These are phyloP conservation scores for Callimorpha dominula DNA, from an alignment of 2,888 invertebrate species.

Conservation along the genomic window DNA sequence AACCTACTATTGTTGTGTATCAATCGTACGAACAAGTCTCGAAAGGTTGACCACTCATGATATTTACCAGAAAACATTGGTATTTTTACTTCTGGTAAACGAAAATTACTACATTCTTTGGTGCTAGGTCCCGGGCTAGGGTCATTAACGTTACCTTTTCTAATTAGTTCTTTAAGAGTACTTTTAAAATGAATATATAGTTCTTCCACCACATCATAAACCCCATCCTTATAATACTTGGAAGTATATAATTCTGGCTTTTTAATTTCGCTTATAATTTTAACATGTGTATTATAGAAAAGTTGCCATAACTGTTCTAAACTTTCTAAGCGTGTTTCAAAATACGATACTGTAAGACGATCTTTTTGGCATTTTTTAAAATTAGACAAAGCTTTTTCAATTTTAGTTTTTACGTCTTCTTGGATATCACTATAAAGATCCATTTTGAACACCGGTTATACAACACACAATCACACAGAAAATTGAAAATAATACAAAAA, in stretches of 20 bases:
- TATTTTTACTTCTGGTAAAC: slow-evolving; percentile 20
- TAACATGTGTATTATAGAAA: neutral
- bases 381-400: neutral
- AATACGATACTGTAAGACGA: neutral
- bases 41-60: slow-evolving; percentile 39
- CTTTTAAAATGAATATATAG: slow-evolving; percentile 6
- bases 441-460: no score
- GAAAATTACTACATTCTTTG: neutral
- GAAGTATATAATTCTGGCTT: neutral
- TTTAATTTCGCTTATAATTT: neutral
- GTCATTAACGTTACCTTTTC: neutral
- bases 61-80: slow-evolving; percentile 41
- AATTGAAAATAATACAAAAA: no score
- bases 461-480: no score
- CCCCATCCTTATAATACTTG: neutral
- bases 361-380: neutral
- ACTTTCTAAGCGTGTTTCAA: slow-evolving; percentile 1
- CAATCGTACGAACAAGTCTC: slow-evolving; percentile 38
- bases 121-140: neutral
- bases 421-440: neutral
- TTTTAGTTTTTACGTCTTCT: neutral
- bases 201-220: neutral
- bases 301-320: neutral
- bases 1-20: slow-evolving; percentile 40
- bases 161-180: neutral